These are phyloP conservation scores for Prosopocoilus inquinatus DNA, from an alignment of 2,888 invertebrate species.

Conservation along the genomic window DNA sequence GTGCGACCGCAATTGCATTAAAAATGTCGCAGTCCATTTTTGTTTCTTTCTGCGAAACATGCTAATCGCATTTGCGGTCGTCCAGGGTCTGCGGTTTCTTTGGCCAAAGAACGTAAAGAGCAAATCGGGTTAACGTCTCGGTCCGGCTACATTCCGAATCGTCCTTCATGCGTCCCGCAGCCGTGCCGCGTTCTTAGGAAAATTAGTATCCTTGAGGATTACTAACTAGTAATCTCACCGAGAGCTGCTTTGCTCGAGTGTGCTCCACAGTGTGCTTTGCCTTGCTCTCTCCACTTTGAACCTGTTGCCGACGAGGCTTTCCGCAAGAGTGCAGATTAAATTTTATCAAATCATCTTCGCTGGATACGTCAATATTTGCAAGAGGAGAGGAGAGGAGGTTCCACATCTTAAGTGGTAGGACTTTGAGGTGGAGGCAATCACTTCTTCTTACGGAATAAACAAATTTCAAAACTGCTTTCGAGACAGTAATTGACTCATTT, in stretches of 20 bases:
- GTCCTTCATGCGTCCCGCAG: slow-evolving; percentile 15
- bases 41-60: not conserved
- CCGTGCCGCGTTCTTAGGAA: slow-evolving; percentile 27
- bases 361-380: slow-evolving; percentile 1
- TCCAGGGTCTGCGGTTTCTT: not conserved
- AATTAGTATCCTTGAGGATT: slow-evolving; percentile 28
- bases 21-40: too few species aligned
- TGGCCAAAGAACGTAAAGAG: not conserved
- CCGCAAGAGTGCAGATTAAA: slow-evolving; percentile 16
- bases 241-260: slow-evolving; percentile 23
- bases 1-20: too few species aligned
- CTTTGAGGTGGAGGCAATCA: too few species aligned
- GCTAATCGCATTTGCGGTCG: not conserved
- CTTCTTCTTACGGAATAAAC: too few species aligned
- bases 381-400: not conserved
- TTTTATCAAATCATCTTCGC: slow-evolving; percentile 13
- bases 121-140: slow-evolving; percentile 6
- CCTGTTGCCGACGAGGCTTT: slow-evolving; percentile 17
- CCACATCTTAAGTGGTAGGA: not conserved
- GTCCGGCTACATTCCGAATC: slow-evolving; percentile 1
- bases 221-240: slow-evolving; percentile 27
- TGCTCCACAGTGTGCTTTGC: slow-evolving; percentile 16
- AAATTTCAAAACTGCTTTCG: too few species aligned
- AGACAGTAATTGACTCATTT: too few species aligned
- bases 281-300: slow-evolving; percentile 18